A percentile compares a stretch with the other conserved stretches of the same genome.
phyloP scores from a whole-genome alignment of 2,797 vertebrate species.

The Eremophila alpestris region DNA sequence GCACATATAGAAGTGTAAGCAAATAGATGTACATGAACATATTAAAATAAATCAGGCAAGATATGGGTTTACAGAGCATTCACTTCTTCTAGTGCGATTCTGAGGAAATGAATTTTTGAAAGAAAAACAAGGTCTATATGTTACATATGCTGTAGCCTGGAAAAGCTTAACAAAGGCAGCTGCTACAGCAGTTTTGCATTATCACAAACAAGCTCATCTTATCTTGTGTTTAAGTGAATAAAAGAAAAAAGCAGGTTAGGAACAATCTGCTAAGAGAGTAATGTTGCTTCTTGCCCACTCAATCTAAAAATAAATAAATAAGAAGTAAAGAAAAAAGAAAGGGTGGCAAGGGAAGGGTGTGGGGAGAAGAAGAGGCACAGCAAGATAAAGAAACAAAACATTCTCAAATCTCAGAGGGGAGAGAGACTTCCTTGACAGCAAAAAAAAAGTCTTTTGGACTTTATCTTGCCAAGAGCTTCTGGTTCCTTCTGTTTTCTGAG shows the following conservation, averaged over 20 bases:
- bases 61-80: neutral
- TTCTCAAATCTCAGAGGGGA: neutral
- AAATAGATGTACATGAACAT: neutral
- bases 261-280: neutral
- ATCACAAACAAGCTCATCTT: neutral
- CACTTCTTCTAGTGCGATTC: neutral
- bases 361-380: neutral
- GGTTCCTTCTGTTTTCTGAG: neutral
- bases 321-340: neutral
- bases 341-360: rapidly evolving
- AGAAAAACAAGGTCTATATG: neutral
- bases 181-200: neutral
- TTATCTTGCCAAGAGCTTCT: neutral
- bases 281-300: neutral
- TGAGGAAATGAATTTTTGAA: neutral
- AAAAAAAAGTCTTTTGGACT: neutral
- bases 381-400: neutral
- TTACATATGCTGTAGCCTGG: neutral
- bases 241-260: neutral
- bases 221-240: neutral
- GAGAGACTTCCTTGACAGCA: neutral
- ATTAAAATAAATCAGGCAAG: neutral
- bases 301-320: conserved; percentile 8
- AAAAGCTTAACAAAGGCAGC: neutral
- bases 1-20: neutral